Base-by-base conservation (phyloP, 2,797 vertebrate species). In the Oceanodroma leucorhoa region DNA sequence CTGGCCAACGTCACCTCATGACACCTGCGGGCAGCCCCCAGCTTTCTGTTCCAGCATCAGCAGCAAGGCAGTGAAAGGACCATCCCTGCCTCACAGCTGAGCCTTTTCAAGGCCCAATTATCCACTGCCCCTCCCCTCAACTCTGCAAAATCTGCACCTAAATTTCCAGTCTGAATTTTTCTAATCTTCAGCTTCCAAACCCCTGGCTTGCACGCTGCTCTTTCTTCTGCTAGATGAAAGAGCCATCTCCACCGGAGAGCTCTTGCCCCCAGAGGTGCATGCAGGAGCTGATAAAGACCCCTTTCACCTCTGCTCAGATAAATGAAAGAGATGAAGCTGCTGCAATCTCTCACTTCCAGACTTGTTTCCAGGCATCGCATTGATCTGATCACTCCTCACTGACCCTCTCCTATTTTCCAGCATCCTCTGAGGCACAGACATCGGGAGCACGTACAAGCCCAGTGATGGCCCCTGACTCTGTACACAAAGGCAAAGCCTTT, bases 401-500 rank as follows among this genome's bases (percentile, higher is more conserved):
- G 50, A 64, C 81, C 66, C 41, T 22, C 41, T 69, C 73, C 83
- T 45, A 0, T 27, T 36, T 14, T 27, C 34, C 58, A 67, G 46
- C 50, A 18, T 16, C 60, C 62, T 67, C 61, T 0, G 1, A 70
- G 38, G 38, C 32, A 57, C 3, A 1, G 36, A 15, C 34, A 22
- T 6, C 1, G 0, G 30, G 32, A 86, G 45, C 40, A 9, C 0
- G 1, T 3, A 32, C 11, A 4, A 38, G 53, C 41, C 21, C 38
- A 16, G 43, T 0, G 0, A 29, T 1, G 23, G 58, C 18, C 60
- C 34, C 67, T 27, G 11, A 22, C 22, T 40, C 48, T 0, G 0
- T 0, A 5, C 34, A 26, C 65, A 26, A 38, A 79, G 34, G n/a
- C 22, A 48, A 66, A 85, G 30, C 80, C 16, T 65, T 18, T 36